A percentile compares a stretch with the other conserved stretches of the same genome.
Evolutionary conservation across 1,140 invertebrate species (phyloP).

Genomic region (Lepidurus packardi): DNA sequence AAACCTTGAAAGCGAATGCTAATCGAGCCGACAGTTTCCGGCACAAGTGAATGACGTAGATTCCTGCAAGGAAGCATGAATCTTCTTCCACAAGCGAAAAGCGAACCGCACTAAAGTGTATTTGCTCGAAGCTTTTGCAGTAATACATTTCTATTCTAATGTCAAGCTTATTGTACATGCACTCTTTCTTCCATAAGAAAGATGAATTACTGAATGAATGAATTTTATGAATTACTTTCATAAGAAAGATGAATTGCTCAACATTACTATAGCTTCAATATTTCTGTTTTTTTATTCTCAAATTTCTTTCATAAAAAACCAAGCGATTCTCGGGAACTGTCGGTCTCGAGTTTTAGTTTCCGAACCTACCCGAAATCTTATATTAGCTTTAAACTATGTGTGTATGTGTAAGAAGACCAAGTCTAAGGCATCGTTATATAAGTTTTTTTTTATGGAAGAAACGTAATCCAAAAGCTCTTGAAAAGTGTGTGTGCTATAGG

Average conservation of each 20-base stretch:
- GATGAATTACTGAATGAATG: too few species aligned
- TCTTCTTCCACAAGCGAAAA: neutral
- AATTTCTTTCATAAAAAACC: neutral
- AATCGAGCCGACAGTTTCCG: slow-evolving; percentile 3
- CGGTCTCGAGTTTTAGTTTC: neutral
- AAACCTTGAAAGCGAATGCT: neutral
- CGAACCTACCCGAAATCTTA: neutral
- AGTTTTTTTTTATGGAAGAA: neutral
- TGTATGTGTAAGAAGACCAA: neutral
- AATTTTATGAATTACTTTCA: too few species aligned
- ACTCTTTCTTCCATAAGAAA: neutral
- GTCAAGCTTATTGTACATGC: neutral
- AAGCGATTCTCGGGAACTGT: neutral
- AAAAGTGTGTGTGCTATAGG: neutral
- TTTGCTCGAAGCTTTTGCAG: neutral
- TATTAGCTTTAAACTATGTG: neutral
- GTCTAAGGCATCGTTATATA: neutral
- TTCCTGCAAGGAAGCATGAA: neutral
- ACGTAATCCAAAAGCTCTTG: neutral
- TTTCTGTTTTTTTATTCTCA: too few species aligned
- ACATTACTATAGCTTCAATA: too few species aligned
- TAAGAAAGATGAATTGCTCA: too few species aligned
- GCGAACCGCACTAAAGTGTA: neutral
- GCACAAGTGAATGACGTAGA: neutral
- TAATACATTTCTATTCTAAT: neutral